A percentile compares a stretch with the other conserved stretches of the same genome.
Evolutionary conservation across 1,140 invertebrate species (phyloP).

Genomic region (Lysiphlebus fabarum): DNA sequence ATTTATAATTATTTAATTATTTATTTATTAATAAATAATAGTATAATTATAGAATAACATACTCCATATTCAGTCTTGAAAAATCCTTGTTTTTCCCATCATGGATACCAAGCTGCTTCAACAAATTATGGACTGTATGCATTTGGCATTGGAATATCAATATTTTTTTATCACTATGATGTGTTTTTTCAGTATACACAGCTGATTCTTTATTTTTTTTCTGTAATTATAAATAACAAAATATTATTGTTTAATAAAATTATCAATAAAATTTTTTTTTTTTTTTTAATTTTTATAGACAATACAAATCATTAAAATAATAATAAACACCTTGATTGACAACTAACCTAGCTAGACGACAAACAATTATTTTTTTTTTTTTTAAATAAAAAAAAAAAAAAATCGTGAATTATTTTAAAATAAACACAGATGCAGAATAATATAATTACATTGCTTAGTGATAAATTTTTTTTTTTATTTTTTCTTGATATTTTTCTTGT

Average conservation of each 20-base stretch:
- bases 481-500: too few species aligned
- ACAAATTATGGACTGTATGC: conserved; percentile 95
- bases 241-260: background rate
- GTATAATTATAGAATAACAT: conserved; percentile 29
- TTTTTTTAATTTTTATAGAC: too few species aligned
- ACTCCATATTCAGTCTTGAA: conserved; percentile 98
- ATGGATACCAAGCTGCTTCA: conserved; percentile 96
- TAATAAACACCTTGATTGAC: too few species aligned
- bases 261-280: too few species aligned
- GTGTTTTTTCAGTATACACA: conserved; percentile 65
- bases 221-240: conserved; percentile 47
- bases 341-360: too few species aligned
- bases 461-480: too few species aligned
- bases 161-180: conserved; percentile 77
- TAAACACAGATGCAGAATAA: too few species aligned
- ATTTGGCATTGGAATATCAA: conserved; percentile 77
- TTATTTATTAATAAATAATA: background rate
- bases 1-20: background rate
- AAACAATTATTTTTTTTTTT: too few species aligned
- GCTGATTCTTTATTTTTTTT: conserved; percentile 69
- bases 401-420: too few species aligned
- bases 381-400: too few species aligned
- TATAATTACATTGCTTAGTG: too few species aligned
- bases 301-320: too few species aligned
- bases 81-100: conserved; percentile 96